A percentile compares a stretch with the other conserved stretches of the same genome.
phyloP scores from a whole-genome alignment of 1,140 invertebrate genomes.

The Zaprionus lachaisei region DNA sequence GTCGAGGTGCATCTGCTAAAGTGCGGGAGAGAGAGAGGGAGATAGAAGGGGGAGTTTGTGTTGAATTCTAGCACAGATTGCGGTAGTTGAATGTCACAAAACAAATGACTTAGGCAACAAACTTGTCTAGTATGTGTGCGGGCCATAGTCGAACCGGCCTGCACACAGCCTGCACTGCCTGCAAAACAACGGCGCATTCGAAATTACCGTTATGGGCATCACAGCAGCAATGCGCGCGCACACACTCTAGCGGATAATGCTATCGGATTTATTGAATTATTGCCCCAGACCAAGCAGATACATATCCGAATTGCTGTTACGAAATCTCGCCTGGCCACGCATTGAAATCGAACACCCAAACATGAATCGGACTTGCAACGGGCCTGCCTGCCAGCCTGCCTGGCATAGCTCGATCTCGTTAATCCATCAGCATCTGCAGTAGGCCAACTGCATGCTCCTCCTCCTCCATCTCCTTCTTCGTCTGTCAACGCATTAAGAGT shows the following conservation, averaged over 20 bases:
- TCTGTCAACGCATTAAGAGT: slow-evolving; percentile 15
- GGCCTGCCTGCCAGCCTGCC: background rate
- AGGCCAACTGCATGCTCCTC: slow-evolving; percentile 11
- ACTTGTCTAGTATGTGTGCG: slow-evolving; percentile 29
- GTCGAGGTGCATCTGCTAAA: background rate
- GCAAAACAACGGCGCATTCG: slow-evolving; percentile 32
- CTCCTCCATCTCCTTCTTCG: background rate
- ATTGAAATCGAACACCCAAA: slow-evolving; percentile 26
- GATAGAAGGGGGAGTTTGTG: background rate
- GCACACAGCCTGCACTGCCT: background rate
- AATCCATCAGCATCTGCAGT: slow-evolving; percentile 21
- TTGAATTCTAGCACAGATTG: slow-evolving; percentile 55
- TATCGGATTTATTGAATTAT: slow-evolving; percentile 36
- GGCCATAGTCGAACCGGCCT: slow-evolving; percentile 9
- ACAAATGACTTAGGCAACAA: slow-evolving; percentile 57
- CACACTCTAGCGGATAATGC: slow-evolving; percentile 13
- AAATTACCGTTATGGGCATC: slow-evolving; percentile 38
- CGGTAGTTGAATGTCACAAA: slow-evolving; percentile 52
- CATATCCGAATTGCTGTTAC: slow-evolving; percentile 28
- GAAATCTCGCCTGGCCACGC: slow-evolving; percentile 16
- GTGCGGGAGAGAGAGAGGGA: background rate
- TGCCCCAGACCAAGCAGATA: slow-evolving; percentile 1
- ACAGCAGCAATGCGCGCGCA: background rate
- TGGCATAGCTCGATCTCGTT: background rate
- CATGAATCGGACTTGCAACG: slow-evolving; percentile 1